A percentile compares a stretch with the other conserved stretches of the same genome.
These are phyloP conservation scores for Gymnoscelis rufifasciata DNA, from an alignment of 2,888 invertebrate genomes.

Conservation along the genomic window DNA sequence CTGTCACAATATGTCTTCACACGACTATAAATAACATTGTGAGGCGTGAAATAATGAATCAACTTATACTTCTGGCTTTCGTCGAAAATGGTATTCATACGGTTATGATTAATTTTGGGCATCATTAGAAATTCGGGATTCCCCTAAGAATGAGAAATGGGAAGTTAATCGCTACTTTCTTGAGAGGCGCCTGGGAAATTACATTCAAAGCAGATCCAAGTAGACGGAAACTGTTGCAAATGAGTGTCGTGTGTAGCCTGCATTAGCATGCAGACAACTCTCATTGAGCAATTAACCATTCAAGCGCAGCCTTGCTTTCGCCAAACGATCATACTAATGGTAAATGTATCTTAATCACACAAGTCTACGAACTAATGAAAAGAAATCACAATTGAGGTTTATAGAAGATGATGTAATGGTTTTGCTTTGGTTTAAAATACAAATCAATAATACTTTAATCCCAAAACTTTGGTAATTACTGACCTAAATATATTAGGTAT, in stretches of 20 bases:
- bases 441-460: too few relatives aligned
- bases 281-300: constrained; percentile 54
- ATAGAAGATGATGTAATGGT: too few relatives aligned
- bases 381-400: too few relatives aligned
- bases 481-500: too few relatives aligned
- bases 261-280: constrained; percentile 44
- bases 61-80: neutral
- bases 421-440: too few relatives aligned
- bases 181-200: constrained; percentile 14
- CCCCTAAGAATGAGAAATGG: neutral
- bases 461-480: too few relatives aligned
- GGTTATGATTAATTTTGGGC: too few relatives aligned
- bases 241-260: constrained; percentile 46
- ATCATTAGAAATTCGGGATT: neutral
- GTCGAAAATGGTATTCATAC: too few relatives aligned
- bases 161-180: constrained; percentile 17
- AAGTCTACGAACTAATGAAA: constrained; percentile 26
- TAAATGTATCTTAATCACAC: constrained; percentile 32
- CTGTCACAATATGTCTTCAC: neutral
- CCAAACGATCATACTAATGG: constrained; percentile 42
- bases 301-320: constrained; percentile 50
- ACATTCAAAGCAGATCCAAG: constrained; percentile 20
- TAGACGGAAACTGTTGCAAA: constrained; percentile 36
- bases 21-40: neutral
- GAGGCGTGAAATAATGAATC: neutral